Conservation (phyloP, 2,797 vertebrate genomes). For the Liparis tanakae region DNA sequence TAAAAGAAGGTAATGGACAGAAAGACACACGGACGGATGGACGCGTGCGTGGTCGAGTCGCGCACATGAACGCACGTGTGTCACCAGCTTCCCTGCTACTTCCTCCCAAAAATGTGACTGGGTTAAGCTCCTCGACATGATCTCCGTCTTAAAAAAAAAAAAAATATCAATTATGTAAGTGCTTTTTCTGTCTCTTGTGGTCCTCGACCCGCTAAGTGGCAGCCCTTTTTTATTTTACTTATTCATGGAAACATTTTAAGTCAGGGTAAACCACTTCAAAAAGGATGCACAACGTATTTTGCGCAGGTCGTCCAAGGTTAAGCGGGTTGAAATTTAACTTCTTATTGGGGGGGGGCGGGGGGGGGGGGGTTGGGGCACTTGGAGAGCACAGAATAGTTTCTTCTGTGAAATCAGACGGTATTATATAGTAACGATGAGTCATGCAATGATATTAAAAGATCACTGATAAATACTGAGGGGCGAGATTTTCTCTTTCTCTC, state of each 20-base stretch:
- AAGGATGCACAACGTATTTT: constrained; percentile 26
- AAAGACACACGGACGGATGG: background rate
- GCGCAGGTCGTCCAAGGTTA: constrained; percentile 26
- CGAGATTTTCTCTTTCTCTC: background rate
- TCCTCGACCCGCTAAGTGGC: constrained; percentile 24
- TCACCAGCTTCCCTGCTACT: constrained; percentile 30
- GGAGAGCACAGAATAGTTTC: background rate
- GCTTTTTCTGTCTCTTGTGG: constrained; percentile 17
- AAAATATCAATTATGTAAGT: constrained; percentile 59
- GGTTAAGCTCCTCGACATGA: constrained; percentile 9
- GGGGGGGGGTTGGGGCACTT: too few species aligned
- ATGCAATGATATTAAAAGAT: constrained; percentile 7
- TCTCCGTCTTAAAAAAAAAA: constrained; percentile 25
- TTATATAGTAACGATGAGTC: constrained; percentile 19
- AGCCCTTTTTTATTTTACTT: constrained; percentile 37
- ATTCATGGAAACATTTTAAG: constrained; percentile 64
- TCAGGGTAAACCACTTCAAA: constrained; percentile 51
- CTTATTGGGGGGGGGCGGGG: constrained; percentile 20
- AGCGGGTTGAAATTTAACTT: constrained; percentile 32
- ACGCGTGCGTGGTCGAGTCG: constrained; percentile 5
- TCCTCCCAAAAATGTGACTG: constrained; percentile 36
- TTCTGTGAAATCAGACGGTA: constrained; percentile 27
- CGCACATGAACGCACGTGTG: too few species aligned
- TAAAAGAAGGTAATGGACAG: constrained; percentile 6
- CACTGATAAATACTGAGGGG: constrained; percentile 6